phyloP scores from a whole-genome alignment of 2,888 invertebrate genomes.

The Chrysopilus asiliformis region DNA sequence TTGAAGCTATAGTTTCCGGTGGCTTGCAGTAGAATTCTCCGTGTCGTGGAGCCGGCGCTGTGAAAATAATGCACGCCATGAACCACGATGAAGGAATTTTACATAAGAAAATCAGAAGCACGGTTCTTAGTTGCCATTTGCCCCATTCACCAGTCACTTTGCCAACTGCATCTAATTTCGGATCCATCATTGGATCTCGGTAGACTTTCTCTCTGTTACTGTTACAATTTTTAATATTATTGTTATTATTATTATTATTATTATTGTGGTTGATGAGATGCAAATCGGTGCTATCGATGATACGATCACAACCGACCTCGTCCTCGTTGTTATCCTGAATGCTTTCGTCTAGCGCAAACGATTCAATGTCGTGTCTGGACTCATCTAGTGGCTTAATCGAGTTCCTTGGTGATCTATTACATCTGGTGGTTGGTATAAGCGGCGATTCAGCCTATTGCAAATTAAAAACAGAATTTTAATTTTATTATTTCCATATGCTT shows the following conservation, averaged over 20 bases:
- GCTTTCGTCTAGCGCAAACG: slow-evolving; percentile 8
- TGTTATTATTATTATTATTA: too few species aligned
- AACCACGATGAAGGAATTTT: slow-evolving; percentile 40
- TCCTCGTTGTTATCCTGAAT: too few species aligned
- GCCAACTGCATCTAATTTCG: slow-evolving; percentile 30
- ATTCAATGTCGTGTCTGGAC: slow-evolving; percentile 4
- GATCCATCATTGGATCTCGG: slow-evolving; percentile 12
- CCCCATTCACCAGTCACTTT: slow-evolving; percentile 37
- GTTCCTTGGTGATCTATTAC: slow-evolving; percentile 8
- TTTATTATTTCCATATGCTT: too few species aligned
- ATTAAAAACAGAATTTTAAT: slow-evolving; percentile 1
- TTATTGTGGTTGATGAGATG: too few species aligned
- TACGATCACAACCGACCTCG: too few species aligned
- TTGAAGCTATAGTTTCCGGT: slow-evolving; percentile 24
- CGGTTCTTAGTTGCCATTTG: slow-evolving; percentile 36
- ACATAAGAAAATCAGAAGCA: slow-evolving; percentile 35
- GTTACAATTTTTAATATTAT: too few species aligned
- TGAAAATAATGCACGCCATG: slow-evolving; percentile 40
- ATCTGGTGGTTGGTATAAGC: slow-evolving; percentile 10
- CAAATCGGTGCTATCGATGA: too few species aligned
- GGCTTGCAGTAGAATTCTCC: slow-evolving; percentile 38
- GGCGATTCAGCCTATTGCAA: slow-evolving; percentile 11
- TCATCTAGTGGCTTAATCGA: slow-evolving; percentile 8
- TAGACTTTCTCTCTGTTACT: too few species aligned
- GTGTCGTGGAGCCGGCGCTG: slow-evolving; percentile 35